These are phyloP conservation scores for Aplodontia rufa DNA, from an alignment of 2,113 vertebrate species.

Conservation along the genomic window DNA sequence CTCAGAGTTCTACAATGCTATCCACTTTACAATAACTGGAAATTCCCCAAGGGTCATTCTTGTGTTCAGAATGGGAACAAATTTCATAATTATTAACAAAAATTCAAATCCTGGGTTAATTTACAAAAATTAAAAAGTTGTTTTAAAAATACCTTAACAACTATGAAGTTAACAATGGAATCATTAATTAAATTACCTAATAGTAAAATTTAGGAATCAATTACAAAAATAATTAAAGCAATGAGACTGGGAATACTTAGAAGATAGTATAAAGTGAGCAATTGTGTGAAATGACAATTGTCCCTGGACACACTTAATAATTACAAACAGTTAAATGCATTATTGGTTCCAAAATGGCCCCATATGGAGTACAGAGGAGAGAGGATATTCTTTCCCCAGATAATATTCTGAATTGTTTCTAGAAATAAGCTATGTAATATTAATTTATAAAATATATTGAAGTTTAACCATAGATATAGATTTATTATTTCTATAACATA, in stretches of 20 bases:
- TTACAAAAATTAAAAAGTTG: conserved; percentile 46
- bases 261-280: conserved; percentile 58
- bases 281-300: conserved; percentile 64
- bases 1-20: conserved; percentile 46
- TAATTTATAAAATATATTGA: conserved; percentile 21
- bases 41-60: conserved; percentile 5
- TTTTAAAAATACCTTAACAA: conserved; percentile 60
- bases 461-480: not conserved
- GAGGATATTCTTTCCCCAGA: not conserved
- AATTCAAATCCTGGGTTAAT: conserved; percentile 14
- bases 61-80: not conserved
- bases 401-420: not conserved
- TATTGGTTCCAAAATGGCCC: conserved; percentile 68
- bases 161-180: conserved; percentile 46
- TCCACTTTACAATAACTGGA: conserved; percentile 51
- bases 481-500: not conserved
- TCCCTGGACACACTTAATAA: conserved; percentile 72
- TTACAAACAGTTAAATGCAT: conserved; percentile 68
- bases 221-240: conserved; percentile 75
- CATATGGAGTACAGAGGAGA: not conserved
- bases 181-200: conserved; percentile 73
- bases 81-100: conserved; percentile 51
- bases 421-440: not conserved
- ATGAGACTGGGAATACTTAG: conserved; percentile 64
- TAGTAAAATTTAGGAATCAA: conserved; percentile 69